Percentiles rank a stretch among this genome's conserved stretches.
Conservation (phyloP, 23 tunicate species). For the Styela clava region DNA sequence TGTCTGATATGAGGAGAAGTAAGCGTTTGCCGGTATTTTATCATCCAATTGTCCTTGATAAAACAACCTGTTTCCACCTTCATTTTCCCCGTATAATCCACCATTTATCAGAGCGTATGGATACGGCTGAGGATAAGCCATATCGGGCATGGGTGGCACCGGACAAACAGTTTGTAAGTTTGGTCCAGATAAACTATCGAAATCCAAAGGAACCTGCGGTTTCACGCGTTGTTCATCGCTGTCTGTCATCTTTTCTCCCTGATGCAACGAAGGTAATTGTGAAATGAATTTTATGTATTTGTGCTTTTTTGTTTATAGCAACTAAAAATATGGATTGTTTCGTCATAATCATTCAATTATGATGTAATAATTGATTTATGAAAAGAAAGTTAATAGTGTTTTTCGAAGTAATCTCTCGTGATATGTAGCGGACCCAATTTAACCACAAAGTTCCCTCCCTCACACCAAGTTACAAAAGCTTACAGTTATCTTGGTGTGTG, state of each 20-base stretch:
- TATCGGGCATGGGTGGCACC: background rate
- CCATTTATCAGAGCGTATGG: background rate
- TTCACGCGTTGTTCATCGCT: too few relatives aligned
- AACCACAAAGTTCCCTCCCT: too few relatives aligned
- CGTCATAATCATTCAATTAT: background rate
- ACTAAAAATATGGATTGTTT: background rate
- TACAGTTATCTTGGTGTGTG: too few relatives aligned
- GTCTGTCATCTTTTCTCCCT: too few relatives aligned
- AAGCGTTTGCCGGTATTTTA: background rate
- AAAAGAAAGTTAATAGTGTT: too few relatives aligned
- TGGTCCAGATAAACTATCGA: background rate
- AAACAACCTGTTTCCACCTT: too few relatives aligned
- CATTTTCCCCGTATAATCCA: background rate
- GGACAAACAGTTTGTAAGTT: background rate
- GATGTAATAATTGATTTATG: background rate
- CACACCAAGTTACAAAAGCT: too few relatives aligned
- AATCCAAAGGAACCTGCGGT: too few relatives aligned
- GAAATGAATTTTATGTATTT: too few relatives aligned
- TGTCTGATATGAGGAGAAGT: background rate
- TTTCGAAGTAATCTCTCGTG: too few relatives aligned
- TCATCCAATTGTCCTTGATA: background rate
- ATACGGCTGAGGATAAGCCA: background rate
- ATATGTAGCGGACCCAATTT: too few relatives aligned
- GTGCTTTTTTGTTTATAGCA: background rate
- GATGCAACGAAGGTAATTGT: too few relatives aligned